Evolutionary conservation across 2,888 invertebrate genomes (phyloP).

Genomic region (Galeruca laticollis): DNA sequence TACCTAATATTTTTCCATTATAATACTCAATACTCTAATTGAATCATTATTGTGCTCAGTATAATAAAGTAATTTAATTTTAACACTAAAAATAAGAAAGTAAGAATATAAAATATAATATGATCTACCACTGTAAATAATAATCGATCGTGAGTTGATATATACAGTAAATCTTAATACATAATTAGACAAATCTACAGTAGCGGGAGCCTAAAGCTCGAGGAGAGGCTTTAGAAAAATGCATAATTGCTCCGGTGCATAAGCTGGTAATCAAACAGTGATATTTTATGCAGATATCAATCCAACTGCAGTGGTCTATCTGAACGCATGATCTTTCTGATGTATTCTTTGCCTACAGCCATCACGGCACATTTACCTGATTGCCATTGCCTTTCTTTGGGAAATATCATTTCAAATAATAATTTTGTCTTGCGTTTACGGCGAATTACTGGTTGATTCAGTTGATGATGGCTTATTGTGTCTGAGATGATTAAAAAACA

Average conservation of each 20-base stretch:
- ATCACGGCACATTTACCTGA: slow-evolving; percentile 56
- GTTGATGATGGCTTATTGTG: slow-evolving; percentile 19
- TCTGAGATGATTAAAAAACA: not conserved
- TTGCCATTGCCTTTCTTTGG: slow-evolving; percentile 46
- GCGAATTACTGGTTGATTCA: slow-evolving; percentile 39
- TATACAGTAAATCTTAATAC: slow-evolving; percentile 53
- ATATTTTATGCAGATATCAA: slow-evolving; percentile 62
- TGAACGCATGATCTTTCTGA: slow-evolving; percentile 58
- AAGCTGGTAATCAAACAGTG: slow-evolving; percentile 61
- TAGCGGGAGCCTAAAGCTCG: slow-evolving; percentile 52
- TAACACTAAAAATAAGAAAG: no score
- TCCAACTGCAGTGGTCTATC: slow-evolving; percentile 56
- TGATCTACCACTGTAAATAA: slow-evolving; percentile 44
- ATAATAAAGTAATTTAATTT: no score
- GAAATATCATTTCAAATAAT: slow-evolving; percentile 45
- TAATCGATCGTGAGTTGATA: slow-evolving; percentile 54
- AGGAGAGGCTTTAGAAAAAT: slow-evolving; percentile 52
- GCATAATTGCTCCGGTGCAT: slow-evolving; percentile 59
- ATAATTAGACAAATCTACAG: slow-evolving; percentile 59
- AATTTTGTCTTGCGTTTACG: slow-evolving; percentile 38
- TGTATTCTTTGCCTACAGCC: slow-evolving; percentile 55
- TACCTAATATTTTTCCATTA: no score
- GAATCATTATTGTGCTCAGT: no score
- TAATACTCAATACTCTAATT: no score
- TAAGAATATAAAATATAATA: not conserved